Percentiles rank a stretch among this genome's conserved stretches.
These are phyloP conservation scores for Drosophila elegans DNA, from an alignment of 1,140 invertebrate species.

Conservation along the genomic window DNA sequence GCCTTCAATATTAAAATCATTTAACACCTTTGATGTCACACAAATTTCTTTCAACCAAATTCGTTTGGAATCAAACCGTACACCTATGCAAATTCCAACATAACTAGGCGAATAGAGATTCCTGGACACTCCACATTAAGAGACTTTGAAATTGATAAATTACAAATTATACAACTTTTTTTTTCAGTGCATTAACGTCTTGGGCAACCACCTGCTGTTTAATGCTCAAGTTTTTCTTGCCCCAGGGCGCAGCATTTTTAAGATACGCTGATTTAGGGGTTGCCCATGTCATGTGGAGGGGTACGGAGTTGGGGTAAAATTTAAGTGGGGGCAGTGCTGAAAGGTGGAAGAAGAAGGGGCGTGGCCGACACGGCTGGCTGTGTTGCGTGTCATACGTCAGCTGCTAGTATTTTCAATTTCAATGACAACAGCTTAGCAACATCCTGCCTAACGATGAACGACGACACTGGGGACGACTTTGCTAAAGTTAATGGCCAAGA, in stretches of 20 bases:
- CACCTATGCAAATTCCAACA: no score
- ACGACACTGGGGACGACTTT: constrained; percentile 44
- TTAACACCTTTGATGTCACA: no score
- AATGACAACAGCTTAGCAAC: constrained; percentile 80
- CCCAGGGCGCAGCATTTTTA: constrained; percentile 72
- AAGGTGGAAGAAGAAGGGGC: background rate
- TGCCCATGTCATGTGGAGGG: constrained; percentile 1
- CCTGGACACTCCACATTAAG: no score
- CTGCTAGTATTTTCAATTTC: constrained; percentile 79
- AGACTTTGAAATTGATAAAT: no score
- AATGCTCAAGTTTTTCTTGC: constrained; percentile 48
- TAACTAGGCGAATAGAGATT: no score
- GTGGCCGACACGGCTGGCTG: constrained; percentile 12
- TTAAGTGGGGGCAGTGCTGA: background rate
- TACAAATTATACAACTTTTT: background rate
- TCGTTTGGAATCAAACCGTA: no score
- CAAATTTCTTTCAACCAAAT: no score
- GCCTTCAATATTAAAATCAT: no score
- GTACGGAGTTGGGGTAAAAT: background rate
- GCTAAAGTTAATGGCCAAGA: constrained; percentile 77
- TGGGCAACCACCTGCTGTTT: constrained; percentile 78
- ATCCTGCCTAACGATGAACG: constrained; percentile 65
- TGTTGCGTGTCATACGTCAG: constrained; percentile 77
- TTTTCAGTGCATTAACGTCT: constrained; percentile 4
- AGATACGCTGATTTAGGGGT: constrained; percentile 79